Conservation (phyloP, 2,113 vertebrate species). For the Alethe diademata region DNA sequence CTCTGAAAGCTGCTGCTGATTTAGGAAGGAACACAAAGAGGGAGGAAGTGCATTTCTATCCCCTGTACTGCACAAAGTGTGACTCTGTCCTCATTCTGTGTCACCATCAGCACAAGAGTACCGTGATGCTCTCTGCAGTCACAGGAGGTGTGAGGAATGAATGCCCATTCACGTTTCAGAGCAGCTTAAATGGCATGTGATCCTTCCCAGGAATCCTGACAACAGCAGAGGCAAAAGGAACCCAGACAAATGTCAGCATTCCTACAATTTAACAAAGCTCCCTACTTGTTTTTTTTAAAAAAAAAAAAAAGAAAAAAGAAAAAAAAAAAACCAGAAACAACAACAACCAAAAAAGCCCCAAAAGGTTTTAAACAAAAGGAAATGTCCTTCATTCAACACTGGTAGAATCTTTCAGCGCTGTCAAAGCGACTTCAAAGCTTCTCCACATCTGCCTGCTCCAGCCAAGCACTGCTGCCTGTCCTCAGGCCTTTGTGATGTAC, state of each 20-base stretch:
- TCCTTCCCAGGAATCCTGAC: slow-evolving; percentile 3
- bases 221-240: slow-evolving; percentile 31
- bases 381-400: slow-evolving; percentile 30
- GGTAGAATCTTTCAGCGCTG: background rate
- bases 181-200: slow-evolving; percentile 3
- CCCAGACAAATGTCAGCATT: slow-evolving; percentile 23
- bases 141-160: slow-evolving; percentile 39
- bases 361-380: slow-evolving; percentile 30
- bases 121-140: slow-evolving; percentile 2
- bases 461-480: background rate
- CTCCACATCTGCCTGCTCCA: background rate
- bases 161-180: slow-evolving; percentile 48
- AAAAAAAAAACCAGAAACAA: no score
- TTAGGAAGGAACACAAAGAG: background rate
- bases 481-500: slow-evolving; percentile 92
- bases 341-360: background rate
- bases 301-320: background rate
- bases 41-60: background rate
- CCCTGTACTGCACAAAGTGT: background rate
- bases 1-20: background rate
- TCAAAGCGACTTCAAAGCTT: slow-evolving; percentile 4
- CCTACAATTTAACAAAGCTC: slow-evolving; percentile 27
- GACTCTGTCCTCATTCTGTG: background rate
- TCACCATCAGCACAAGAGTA: background rate
- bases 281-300: background rate